These are phyloP conservation scores for Bursaphelenchus okinawaensis DNA, from an alignment of 2,888 invertebrate species.

Conservation along the genomic window DNA sequence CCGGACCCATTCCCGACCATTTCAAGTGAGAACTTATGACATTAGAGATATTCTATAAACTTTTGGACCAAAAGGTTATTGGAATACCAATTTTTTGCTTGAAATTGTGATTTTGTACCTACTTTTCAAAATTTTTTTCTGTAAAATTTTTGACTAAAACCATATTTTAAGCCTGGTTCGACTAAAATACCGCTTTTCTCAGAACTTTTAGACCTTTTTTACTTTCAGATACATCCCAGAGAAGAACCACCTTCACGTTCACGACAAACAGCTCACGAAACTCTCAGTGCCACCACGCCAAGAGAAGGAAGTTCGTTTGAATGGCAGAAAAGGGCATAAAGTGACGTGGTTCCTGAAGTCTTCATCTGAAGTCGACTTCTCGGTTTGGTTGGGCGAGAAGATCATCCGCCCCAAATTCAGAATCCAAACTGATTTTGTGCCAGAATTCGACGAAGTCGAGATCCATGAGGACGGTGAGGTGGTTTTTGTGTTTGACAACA, in stretches of 20 bases:
- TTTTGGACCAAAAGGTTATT: too few relatives aligned
- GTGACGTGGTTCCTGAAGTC: conserved; percentile 31
- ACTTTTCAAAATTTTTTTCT: too few relatives aligned
- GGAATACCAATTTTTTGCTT: too few relatives aligned
- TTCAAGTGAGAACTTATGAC: not conserved
- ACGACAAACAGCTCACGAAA: conserved; percentile 35
- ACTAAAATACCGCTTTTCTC: too few relatives aligned
- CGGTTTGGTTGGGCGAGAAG: not conserved
- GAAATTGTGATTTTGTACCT: too few relatives aligned
- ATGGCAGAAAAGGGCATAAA: conserved; percentile 11
- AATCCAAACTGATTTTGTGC: conserved; percentile 46
- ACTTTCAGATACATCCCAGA: conserved; percentile 26
- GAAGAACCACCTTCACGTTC: conserved; percentile 33
- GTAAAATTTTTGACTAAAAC: too few relatives aligned
- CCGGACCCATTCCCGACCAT: conserved; percentile 17
- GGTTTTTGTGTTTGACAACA: conserved; percentile 46
- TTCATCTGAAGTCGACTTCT: conserved; percentile 11
- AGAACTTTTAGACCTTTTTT: too few relatives aligned
- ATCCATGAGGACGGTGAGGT: conserved; percentile 37
- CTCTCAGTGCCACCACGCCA: conserved; percentile 37
- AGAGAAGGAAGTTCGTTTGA: conserved; percentile 15
- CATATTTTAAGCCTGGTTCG: too few relatives aligned
- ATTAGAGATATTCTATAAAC: too few relatives aligned
- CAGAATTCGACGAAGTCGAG: conserved; percentile 40
- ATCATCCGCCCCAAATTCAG: conserved; percentile 42